Percentiles rank a stretch among this genome's conserved stretches.
phyloP scores from a whole-genome alignment of 2,113 vertebrate genomes.

The Cephalopholis sonnerati region DNA sequence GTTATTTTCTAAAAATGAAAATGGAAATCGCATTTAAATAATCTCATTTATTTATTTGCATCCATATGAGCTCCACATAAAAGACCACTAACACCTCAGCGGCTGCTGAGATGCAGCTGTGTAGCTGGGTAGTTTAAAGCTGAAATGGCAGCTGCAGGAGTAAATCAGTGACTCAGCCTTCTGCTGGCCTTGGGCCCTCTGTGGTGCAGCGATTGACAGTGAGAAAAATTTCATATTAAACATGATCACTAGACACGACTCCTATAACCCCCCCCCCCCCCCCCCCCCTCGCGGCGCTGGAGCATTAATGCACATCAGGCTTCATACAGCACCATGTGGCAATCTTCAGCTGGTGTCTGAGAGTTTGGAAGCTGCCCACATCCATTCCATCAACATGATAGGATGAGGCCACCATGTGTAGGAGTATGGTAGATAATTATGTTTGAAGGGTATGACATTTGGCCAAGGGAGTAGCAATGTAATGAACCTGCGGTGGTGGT shows the following conservation, averaged over 20 bases:
- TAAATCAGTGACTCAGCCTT: background rate
- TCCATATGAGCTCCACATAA: background rate
- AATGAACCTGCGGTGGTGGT: background rate
- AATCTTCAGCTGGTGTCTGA: background rate
- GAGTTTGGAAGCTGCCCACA: slow-evolving; percentile 12
- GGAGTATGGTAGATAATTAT: slow-evolving; percentile 14
- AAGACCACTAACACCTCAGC: background rate
- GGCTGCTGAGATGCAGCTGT: background rate
- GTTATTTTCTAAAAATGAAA: too few species aligned
- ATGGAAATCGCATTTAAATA: too few species aligned
- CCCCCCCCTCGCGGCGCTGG: background rate
- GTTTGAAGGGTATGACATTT: slow-evolving; percentile 27
- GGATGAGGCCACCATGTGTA: background rate
- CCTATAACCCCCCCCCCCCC: background rate
- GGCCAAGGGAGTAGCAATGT: background rate
- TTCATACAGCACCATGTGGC: background rate
- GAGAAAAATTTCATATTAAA: background rate
- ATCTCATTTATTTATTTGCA: too few species aligned
- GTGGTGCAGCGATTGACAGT: background rate
- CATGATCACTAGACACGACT: background rate
- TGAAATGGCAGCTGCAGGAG: background rate
- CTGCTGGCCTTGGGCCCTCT: background rate
- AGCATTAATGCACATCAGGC: slow-evolving; percentile 2
- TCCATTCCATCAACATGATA: background rate
- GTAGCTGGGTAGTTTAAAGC: background rate